Evolutionary conservation across 1,140 invertebrate species (phyloP), one percentile per base, ranked within the genome.

Genomic region (Pseudomyrmex flavicornis): DNA sequence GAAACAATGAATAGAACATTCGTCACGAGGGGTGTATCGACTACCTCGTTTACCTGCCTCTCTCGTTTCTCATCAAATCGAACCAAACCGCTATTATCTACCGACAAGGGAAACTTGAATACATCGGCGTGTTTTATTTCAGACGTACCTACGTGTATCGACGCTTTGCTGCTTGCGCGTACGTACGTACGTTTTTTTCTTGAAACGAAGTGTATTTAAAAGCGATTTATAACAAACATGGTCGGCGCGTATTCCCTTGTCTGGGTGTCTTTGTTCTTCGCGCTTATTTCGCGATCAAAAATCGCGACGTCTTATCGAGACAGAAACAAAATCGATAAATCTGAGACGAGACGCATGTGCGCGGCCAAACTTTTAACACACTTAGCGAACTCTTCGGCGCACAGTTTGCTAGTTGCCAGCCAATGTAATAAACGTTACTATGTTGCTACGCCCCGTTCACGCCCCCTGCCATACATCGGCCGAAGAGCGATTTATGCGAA

Each of bases 361-460:
- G 35, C 13, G 44, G 44, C 75, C 5, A 48, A 58, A 56, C 17
- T 79, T 65, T 70, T 26, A 59, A 59, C 65, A 44, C 62, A 48
- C 15, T 17, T 10, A 56, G 68, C 35, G 35, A 35, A 35, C 59
- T 44, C 76, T 20, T n/a, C 59, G 63, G 20, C 35, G 22, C 73
- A 46, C 56, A 61, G 44, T 72, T 70, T 46, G 65, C 66, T 77
- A 82, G 87, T 77, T 82, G 48, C 74, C 89, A 48, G 84, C 88
- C 88, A 90, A 91, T 92, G 92, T 93, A 93, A 93, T 91, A 91
- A 93, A 93, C 89, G 92, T 92, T 93, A 91, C 91, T 92, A 92
- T 92, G 90, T 92, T 91, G 90, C 90, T 88, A 90, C 88, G 89
- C 79, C 79, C 85, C 91, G 90, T 90, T 87, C 86, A 92, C 92